Conservation (phyloP, 2,888 invertebrate genomes). For the Erebia ligea region DNA sequence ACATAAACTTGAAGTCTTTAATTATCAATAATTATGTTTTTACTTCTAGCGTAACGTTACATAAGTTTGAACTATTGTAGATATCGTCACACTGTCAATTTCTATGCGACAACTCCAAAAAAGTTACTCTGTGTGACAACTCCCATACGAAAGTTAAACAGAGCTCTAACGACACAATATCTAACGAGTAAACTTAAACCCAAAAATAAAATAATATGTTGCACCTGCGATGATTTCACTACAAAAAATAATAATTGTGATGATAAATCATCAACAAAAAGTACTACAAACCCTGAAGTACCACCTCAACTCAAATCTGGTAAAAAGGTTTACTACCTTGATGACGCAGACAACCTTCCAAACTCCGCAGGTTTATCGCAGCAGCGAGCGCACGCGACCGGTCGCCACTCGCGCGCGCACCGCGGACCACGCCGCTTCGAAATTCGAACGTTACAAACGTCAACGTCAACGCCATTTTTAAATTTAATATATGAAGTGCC, state of each 20-base stretch:
- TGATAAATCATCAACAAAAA: conserved; percentile 16
- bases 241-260: not conserved
- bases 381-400: conserved; percentile 68
- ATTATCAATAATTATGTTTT: too few relatives aligned
- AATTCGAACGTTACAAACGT: conserved; percentile 55
- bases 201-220: not conserved
- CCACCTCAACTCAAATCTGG: conserved; percentile 11
- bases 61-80: too few relatives aligned
- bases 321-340: conserved; percentile 31
- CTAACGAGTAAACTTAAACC: not conserved
- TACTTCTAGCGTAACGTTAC: too few relatives aligned
- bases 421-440: conserved; percentile 72
- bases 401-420: conserved; percentile 79
- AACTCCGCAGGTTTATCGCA: conserved; percentile 66
- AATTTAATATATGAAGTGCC: conserved; percentile 59
- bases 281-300: conserved; percentile 18
- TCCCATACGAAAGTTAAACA: too few relatives aligned
- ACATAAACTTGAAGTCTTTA: too few relatives aligned
- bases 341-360: conserved; percentile 49
- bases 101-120: too few relatives aligned
- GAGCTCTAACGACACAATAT: too few relatives aligned
- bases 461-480: conserved; percentile 62
- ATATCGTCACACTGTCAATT: too few relatives aligned
- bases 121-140: too few relatives aligned
- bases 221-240: not conserved